Base-by-base conservation (phyloP, 2,888 invertebrate species). In the Thelaira solivaga region DNA sequence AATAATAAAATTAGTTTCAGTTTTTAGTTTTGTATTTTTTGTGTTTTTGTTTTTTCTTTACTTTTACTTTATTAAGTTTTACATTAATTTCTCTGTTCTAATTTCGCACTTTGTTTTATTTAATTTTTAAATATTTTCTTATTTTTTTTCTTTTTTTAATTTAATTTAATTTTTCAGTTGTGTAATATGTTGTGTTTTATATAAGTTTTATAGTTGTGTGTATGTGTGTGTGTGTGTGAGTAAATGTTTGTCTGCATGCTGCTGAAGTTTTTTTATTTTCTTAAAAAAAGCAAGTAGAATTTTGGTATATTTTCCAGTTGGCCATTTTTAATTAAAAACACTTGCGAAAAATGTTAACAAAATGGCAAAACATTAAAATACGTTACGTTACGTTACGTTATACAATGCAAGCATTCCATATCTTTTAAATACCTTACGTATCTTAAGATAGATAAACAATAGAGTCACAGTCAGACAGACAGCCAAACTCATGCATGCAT, bases 261-360 rank as follows among this genome's bases (percentile, higher is more conserved):
- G 62, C 34, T 64, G 51, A 55, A 71, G 62, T 41, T 62, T 55
- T n/a, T n/a, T n/a, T n/a, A n/a, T n/a, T n/a, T n/a, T n/a, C n/a
- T n/a, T n/a, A n/a, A 13, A 45, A 22, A 41, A 36, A 39, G 22
- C n/a, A n/a, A n/a, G n/a, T n/a, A n/a, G 22, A 39, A 51, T 49
- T 47, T 76, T 49, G 16, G n/a, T 62, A 45, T 13, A 61, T 26
- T 47, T 65, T 26, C 7, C 18, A 34, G 13, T 45, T 51, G 47
- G 53, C 41, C 55, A 59, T 69, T 67, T 69, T 65, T 20, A 18
- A 18, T 73, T 61, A 22, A 64, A 72, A 78, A 69, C 61, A 73
- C n/a, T 36, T 59, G 29, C 11, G 51, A 11, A 59, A 72, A 73
- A 73, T 62, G 49, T 68, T 55, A 57, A 68, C 61, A 69, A 74